These are phyloP conservation scores for Caretta caretta DNA, from an alignment of 2,113 vertebrate genomes.

Conservation along the genomic window DNA sequence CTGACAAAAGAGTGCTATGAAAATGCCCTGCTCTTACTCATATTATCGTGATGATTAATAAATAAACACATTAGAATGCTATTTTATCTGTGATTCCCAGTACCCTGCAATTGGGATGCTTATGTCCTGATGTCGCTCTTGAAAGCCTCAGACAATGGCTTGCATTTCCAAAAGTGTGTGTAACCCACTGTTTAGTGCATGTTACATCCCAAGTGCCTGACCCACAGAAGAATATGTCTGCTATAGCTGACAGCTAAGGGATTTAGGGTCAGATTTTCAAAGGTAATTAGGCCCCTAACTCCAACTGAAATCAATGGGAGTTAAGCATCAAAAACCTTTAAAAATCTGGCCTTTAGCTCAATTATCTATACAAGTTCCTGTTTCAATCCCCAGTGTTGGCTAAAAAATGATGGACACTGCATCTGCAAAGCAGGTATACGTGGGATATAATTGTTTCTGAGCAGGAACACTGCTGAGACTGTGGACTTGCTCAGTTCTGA, in stretches of 20 bases:
- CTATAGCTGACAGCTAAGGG: not conserved
- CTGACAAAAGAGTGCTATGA: constrained; percentile 28
- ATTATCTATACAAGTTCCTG: not conserved
- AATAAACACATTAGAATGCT: constrained; percentile 54
- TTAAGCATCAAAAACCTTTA: not conserved
- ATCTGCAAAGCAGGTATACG: not conserved
- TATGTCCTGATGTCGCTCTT: constrained; percentile 40
- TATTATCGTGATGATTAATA: constrained; percentile 55
- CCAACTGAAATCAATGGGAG: not conserved
- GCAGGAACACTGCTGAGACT: not conserved
- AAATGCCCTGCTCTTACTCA: constrained; percentile 39
- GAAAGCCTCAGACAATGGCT: not conserved
- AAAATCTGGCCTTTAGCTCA: not conserved
- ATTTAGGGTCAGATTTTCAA: not conserved
- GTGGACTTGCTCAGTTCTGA: not conserved
- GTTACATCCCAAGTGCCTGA: not conserved
- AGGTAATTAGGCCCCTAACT: not conserved
- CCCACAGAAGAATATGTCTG: not conserved
- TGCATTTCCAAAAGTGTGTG: constrained; percentile 57
- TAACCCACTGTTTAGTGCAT: constrained; percentile 17
- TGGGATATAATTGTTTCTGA: not conserved
- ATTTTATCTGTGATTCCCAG: constrained; percentile 64
- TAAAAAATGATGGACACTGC: not conserved
- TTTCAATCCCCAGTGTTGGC: not conserved
- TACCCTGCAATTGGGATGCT: not conserved